Base-by-base conservation (phyloP, 2,888 invertebrate genomes). In the Eueremaeus valkanovi region DNA sequence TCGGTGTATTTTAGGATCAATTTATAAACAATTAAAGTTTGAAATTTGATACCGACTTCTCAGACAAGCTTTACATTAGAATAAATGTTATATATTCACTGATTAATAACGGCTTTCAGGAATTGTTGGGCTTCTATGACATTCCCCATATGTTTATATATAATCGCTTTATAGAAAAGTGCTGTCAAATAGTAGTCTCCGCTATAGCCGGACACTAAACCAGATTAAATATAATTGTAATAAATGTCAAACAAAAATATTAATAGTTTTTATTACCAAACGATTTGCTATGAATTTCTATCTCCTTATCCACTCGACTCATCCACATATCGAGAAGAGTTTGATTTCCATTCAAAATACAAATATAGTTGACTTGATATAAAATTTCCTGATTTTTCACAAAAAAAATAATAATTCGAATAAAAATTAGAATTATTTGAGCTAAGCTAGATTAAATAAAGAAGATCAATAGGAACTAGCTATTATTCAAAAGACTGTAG, bases 311-410 rank as follows among this genome's bases (percentile, higher is more conserved):
- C 3, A 75, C 72, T 33, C 49, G 29, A 24, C n/a, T 18, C 29
- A 72, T 29, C 75, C 75, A 75, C 21, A 31, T 75, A 18, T 75
- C 31, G 11, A 36, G 8, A 9, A 75, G 13, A 2, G 8, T 21
- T 3, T 55, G 29, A 55, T 75, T 72, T 8, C 72, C 61, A 21
- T 51, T 45, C 6, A 75, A 11, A 31, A 75, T 27, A 55, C 68
- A 51, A 55, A 75, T 61, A 36, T 75, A 75, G 55, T 75, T 75
- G 13, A 75, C 24, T 31, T 75, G 70, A 31, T 75, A 75, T 31
- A 75, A 29, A 27, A 72, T 49, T 72, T 75, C 75, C 75, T 75
- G 27, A n/a, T n/a, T n/a, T n/a, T n/a, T n/a, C n/a, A n/a, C n/a
- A n/a, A 13, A 55, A 55, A 27, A 8, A 36, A 36, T 11, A 36